phyloP scores from a whole-genome alignment of 2,888 invertebrate genomes.

The Laothoe populi region DNA sequence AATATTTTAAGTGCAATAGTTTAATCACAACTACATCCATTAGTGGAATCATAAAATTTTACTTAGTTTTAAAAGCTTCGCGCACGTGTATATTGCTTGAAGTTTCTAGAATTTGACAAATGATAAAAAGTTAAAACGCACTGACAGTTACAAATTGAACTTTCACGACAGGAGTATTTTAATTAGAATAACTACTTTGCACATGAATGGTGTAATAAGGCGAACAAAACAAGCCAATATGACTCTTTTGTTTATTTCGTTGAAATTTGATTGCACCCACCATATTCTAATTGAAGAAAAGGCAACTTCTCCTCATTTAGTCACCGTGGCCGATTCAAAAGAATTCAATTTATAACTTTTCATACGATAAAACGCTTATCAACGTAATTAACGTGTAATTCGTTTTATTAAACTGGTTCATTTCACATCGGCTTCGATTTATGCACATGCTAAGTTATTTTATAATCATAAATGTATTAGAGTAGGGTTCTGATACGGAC shows the following conservation, averaged over 20 bases:
- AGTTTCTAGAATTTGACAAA: conserved; percentile 24
- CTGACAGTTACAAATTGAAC: conserved; percentile 18
- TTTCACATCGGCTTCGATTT: conserved; percentile 14
- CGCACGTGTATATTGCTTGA: neutral
- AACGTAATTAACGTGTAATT: conserved; percentile 36
- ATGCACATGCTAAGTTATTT: conserved; percentile 18
- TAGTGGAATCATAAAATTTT: conserved; percentile 29
- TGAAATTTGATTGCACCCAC: conserved; percentile 18
- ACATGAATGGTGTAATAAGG: conserved; percentile 10
- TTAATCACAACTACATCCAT: conserved; percentile 22
- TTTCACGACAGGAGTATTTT: conserved; percentile 23
- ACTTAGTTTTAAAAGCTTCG: conserved; percentile 11
- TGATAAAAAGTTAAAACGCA: conserved; percentile 22
- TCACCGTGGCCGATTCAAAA: conserved; percentile 42
- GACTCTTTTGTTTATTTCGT: conserved; percentile 4
- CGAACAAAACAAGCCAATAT: conserved; percentile 1
- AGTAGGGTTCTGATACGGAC: neutral
- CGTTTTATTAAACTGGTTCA: conserved; percentile 24
- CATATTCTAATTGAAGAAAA: conserved; percentile 41
- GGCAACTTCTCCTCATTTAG: conserved; percentile 34
- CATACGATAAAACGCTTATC: conserved; percentile 40
- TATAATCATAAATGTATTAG: conserved; percentile 1
- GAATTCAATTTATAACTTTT: conserved; percentile 38
- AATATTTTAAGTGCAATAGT: neutral
- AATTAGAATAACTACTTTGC: conserved; percentile 18